A percentile compares a stretch with the other conserved stretches of the same genome.
Evolutionary conservation across 2,113 vertebrate species (phyloP).

Genomic region (Egretta garzetta): DNA sequence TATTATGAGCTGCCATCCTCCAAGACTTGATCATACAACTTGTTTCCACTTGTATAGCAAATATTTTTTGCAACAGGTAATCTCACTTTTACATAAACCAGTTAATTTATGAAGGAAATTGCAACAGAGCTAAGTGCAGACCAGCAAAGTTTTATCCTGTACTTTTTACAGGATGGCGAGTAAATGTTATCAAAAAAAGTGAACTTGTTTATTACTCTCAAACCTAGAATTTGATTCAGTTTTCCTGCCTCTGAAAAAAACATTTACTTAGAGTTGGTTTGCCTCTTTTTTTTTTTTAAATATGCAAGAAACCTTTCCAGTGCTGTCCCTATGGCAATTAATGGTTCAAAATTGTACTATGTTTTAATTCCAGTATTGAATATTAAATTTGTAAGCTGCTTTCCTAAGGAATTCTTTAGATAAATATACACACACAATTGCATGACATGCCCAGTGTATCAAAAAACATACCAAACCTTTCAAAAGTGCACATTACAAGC

Average conservation of each 20-base stretch:
- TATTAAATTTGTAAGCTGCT: background rate
- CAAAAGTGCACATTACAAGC: constrained; percentile 69
- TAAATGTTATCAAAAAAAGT: background rate
- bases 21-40: background rate
- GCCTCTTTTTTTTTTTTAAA: background rate
- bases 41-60: background rate
- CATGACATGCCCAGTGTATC: constrained; percentile 70
- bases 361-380: background rate
- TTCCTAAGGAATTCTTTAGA: background rate
- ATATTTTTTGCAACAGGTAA: background rate
- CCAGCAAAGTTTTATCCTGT: background rate
- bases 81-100: background rate
- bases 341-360: background rate
- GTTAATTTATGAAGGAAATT: background rate
- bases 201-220: background rate
- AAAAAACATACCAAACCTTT: constrained; percentile 70
- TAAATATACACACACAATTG: constrained; percentile 51
- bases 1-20: background rate
- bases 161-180: background rate
- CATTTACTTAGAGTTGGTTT: background rate
- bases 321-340: background rate
- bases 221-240: background rate
- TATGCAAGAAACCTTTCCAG: background rate
- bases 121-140: background rate
- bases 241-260: background rate